Base-by-base conservation (phyloP, 2,888 invertebrate genomes). In the Bhutanitis thaidina region DNA sequence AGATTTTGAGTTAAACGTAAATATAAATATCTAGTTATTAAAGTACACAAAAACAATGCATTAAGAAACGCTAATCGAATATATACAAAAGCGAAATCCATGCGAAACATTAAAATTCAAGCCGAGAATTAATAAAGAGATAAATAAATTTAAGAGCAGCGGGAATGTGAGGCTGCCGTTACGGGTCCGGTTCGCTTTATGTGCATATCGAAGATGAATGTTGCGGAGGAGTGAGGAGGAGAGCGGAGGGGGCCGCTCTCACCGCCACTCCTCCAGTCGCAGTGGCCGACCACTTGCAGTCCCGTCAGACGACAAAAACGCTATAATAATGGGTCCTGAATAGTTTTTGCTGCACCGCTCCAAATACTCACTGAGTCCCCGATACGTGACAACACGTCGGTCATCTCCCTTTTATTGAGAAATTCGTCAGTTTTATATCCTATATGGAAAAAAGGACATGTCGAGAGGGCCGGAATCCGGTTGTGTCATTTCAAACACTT, bases 401-500 rank as follows among this genome's bases (percentile, higher is more conserved):
- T 80, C 84, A 84, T 86, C 86, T 83, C 84, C 83, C 83, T 88
- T 84, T 80, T 89, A 89, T 89, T 89, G 88, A 89, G 88, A 89
- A 89, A 89, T 88, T 87, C 87, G 89, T 88, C 88, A 89, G 89
- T 87, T 86, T 85, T 83, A 86, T 85, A 77, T 62, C 61, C 67
- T 68, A 63, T 62, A 62, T 67, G 67, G 64, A 74, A 82, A 50
- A 86, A 87, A 80, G 67, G 70, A 74, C 75, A 79, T 75, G 73
- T 74, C 72, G 62, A 69, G 70, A 74, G 69, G 71, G 64, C 68
- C 69, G 80, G 88, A 87, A 88, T 88, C 88, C 86, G 74, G 85
- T 86, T 87, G 89, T 84, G 89, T 83, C 89, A 89, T 89, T 89
- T 89, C 88, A 88, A 89, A 89, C 89, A 89, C 89, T 89, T 89